Evolutionary conservation across 2,888 invertebrate genomes (phyloP).

Genomic region (Nipponacmea schrenckii): DNA sequence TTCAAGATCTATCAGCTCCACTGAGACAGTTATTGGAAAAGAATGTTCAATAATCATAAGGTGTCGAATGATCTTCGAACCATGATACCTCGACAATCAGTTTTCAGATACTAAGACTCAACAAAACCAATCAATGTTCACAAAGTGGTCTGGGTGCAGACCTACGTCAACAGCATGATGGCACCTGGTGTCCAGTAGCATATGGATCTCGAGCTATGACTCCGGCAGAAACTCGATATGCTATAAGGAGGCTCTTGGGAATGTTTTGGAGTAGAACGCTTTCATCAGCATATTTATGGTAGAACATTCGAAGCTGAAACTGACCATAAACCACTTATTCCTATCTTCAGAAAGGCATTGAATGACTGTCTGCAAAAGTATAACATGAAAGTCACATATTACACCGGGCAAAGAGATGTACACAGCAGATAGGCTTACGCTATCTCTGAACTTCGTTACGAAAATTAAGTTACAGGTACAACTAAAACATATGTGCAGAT

Average conservation of each 20-base stretch:
- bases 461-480: neutral
- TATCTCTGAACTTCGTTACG: neutral
- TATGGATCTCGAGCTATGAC: too few relatives aligned
- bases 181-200: too few relatives aligned
- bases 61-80: neutral
- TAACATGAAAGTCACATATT: conserved; percentile 4
- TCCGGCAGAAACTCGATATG: too few relatives aligned
- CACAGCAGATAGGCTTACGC: conserved; percentile 9
- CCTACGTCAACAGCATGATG: too few relatives aligned
- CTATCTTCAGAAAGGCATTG: conserved; percentile 14
- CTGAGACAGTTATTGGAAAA: conserved; percentile 12
- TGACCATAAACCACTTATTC: conserved; percentile 23
- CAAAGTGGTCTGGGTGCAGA: too few relatives aligned
- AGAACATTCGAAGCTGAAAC: too few relatives aligned
- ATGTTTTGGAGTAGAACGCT: conserved; percentile 19
- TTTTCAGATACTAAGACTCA: conserved; percentile 16
- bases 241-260: conserved; percentile 19
- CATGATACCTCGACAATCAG: neutral
- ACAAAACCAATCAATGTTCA: too few relatives aligned
- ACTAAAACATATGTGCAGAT: conserved; percentile 27
- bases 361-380: conserved; percentile 17
- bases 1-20: neutral
- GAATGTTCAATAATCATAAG: neutral
- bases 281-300: conserved; percentile 24
- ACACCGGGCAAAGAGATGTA: conserved; percentile 17